phyloP scores from a whole-genome alignment of 2,888 invertebrate species.

The Merodon equestris region DNA sequence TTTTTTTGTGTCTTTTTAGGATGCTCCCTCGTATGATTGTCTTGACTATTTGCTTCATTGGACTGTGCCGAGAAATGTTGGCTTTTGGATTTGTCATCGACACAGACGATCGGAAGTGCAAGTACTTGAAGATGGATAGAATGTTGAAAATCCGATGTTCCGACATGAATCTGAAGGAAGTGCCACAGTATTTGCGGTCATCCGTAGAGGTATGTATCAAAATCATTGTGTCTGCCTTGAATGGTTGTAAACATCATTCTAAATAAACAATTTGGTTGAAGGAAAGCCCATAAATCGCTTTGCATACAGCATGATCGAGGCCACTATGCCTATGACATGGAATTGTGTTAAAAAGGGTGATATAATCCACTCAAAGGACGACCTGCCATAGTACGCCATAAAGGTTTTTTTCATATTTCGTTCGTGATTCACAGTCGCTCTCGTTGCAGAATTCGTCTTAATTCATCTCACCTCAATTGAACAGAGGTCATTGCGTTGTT shows the following conservation, averaged over 20 bases:
- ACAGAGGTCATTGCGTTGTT: slow-evolving; percentile 38
- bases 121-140: slow-evolving; percentile 74
- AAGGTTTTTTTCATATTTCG: no score
- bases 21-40: slow-evolving; percentile 71
- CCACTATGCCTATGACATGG: no score
- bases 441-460: background rate
- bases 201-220: slow-evolving; percentile 75
- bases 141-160: slow-evolving; percentile 75
- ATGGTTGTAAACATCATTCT: no score
- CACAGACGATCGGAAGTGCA: slow-evolving; percentile 74
- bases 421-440: no score
- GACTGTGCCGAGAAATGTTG: slow-evolving; percentile 70
- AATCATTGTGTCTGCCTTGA: no score
- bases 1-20: slow-evolving; percentile 52
- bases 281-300: no score
- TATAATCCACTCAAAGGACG: no score
- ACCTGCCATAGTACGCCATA: no score
- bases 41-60: slow-evolving; percentile 72
- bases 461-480: slow-evolving; percentile 52
- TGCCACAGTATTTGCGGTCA: slow-evolving; percentile 76
- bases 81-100: slow-evolving; percentile 73
- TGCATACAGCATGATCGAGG: no score
- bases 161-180: slow-evolving; percentile 77
- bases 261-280: no score
- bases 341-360: no score